Conservation (phyloP, 2,888 invertebrate genomes). For the Ctena decussata region DNA sequence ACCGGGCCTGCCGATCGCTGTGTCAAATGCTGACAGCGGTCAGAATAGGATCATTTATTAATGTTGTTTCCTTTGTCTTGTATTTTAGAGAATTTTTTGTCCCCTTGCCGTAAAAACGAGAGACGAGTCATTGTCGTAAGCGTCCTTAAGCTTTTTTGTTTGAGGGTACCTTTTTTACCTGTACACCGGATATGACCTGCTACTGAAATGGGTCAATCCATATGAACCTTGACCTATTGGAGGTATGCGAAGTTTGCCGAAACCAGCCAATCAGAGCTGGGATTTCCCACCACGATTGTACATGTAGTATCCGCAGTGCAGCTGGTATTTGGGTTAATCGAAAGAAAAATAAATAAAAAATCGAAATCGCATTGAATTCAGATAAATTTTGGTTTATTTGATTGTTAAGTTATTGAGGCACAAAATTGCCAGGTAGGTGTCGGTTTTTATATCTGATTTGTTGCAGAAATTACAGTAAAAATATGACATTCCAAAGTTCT, state of each 20-base stretch:
- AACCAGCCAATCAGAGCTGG: conserved; percentile 52
- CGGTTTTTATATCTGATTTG: background rate
- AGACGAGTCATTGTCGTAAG: no score
- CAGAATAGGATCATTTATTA: no score
- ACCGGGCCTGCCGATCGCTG: no score
- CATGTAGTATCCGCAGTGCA: conserved; percentile 30
- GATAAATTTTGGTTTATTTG: background rate
- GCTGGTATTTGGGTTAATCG: conserved; percentile 10
- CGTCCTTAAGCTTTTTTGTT: no score
- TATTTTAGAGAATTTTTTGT: no score
- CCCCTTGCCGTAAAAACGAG: no score
- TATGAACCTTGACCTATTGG: conserved; percentile 43
- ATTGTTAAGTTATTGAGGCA: background rate
- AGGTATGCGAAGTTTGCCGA: conserved; percentile 48
- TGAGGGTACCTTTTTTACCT: no score
- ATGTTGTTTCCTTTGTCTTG: no score
- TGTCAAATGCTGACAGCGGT: no score
- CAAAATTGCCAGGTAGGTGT: conserved; percentile 7
- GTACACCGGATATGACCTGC: background rate
- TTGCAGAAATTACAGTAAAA: background rate
- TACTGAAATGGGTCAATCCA: conserved; percentile 5
- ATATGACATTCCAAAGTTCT: conserved; percentile 39
- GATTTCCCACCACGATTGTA: conserved; percentile 49
- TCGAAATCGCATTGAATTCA: background rate
- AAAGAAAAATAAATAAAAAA: conserved; percentile 55